Base-by-base conservation (phyloP, 1,140 invertebrate species). In the Cyphomyrmex costatus region DNA sequence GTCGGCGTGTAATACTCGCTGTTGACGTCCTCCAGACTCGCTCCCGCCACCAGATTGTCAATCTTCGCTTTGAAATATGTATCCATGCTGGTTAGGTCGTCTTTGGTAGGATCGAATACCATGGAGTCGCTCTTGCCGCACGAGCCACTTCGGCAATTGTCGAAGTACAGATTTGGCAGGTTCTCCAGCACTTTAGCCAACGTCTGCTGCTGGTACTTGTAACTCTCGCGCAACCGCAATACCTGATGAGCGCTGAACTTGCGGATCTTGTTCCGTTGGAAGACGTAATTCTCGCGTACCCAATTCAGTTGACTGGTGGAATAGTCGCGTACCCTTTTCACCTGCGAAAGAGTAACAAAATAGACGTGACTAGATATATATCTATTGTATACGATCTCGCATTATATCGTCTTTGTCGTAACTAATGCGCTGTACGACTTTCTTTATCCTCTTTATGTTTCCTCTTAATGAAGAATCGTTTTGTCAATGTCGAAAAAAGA, bases 231-330 rank as follows among this genome's bases (percentile, higher is more conserved):
- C 4, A 99, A 95, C 65, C 98, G 96, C 19, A 99, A 94, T 51
- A 99, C 97, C 93, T 99, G 98, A 92, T 98, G 98, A 0, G 98
- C 97, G 94, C 98, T 98, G 95, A 99, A 99, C 94, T 99, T 99
- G 19, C 98, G 96, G 76, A 99, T 98, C 92, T 98, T 97, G 93
- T 99, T 98, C 19, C 98, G 96, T 95, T 99, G 98, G 96, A 98
- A 98, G 91, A 99, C 97, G 94, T 99, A 99, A 94, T 98, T 99
- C 93, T 99, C 98, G 70, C 98, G 96, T 70, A 99, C 98, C 97
- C 98, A 98, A 93, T 98, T 98, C 86, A 99, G 96, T 94, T 99
- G 98, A 84, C 96, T 96, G 4, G 97, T 97, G 10, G 98, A 98
- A 93, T 99, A 99, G 91, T 98, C 98, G 65, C 98, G 96, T n/a